phyloP scores from a whole-genome alignment of 2,888 invertebrate species.

The Ophioninae sp. region DNA sequence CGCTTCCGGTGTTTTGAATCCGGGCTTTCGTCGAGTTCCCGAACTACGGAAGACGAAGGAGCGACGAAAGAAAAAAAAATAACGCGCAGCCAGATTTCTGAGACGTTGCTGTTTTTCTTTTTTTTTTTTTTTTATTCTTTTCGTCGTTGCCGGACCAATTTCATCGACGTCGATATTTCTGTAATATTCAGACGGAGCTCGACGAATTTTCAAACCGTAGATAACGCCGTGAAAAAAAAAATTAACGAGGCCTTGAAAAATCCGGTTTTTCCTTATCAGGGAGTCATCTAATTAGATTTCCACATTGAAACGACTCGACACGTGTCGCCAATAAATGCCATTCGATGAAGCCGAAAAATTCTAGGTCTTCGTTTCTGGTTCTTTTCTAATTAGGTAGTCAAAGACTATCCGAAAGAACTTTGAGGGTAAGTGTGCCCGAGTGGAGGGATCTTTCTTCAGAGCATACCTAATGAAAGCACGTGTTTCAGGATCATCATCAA shows the following conservation, averaged over 20 bases:
- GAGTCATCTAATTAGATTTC: no score
- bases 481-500: slow-evolving; percentile 71
- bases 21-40: slow-evolving; percentile 37
- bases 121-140: neutral
- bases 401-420: slow-evolving; percentile 10
- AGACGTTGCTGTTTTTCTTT: slow-evolving; percentile 26
- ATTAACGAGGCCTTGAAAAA: no score
- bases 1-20: slow-evolving; percentile 54
- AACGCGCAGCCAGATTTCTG: slow-evolving; percentile 11
- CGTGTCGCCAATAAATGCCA: neutral
- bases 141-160: neutral
- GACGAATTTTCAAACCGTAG: slow-evolving; percentile 11
- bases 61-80: slow-evolving; percentile 13
- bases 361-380: slow-evolving; percentile 18
- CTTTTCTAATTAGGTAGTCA: neutral
- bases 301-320: no score
- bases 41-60: slow-evolving; percentile 35
- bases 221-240: neutral
- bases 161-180: neutral
- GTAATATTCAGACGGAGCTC: slow-evolving; percentile 11
- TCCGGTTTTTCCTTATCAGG: no score
- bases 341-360: neutral
- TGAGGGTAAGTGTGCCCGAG: slow-evolving; percentile 18
- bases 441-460: slow-evolving; percentile 60
- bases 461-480: slow-evolving; percentile 74